A percentile compares a stretch with the other conserved stretches of the same genome.
Evolutionary conservation across 2,888 invertebrate species (phyloP).

Genomic region (Spodoptera exigua): DNA sequence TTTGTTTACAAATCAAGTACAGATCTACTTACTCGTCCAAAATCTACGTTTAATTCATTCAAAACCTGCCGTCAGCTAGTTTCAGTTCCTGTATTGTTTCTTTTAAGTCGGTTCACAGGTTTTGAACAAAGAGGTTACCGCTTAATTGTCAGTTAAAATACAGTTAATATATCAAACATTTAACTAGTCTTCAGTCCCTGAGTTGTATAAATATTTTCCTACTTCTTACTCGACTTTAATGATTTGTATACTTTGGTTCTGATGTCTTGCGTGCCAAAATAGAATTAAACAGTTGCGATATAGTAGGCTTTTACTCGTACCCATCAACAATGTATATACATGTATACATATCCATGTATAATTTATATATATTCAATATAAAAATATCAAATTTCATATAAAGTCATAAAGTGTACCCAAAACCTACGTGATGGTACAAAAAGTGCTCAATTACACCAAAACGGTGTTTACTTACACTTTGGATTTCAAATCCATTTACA

Average conservation of each 20-base stretch:
- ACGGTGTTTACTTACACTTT: slow-evolving; percentile 81
- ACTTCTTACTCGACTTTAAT: slow-evolving; percentile 88
- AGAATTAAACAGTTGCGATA: slow-evolving; percentile 89
- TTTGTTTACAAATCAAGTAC: slow-evolving; percentile 69
- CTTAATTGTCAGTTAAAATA: slow-evolving; percentile 87
- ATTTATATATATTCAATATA: slow-evolving; percentile 89
- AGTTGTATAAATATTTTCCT: slow-evolving; percentile 89
- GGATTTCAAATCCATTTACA: slow-evolving; percentile 85
- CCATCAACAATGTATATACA: slow-evolving; percentile 89
- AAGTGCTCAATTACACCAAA: slow-evolving; percentile 84
- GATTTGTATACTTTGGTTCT: slow-evolving; percentile 90
- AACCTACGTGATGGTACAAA: slow-evolving; percentile 89
- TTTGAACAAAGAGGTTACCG: slow-evolving; percentile 86
- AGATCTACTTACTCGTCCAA: slow-evolving; percentile 79
- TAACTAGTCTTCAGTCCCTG: slow-evolving; percentile 89
- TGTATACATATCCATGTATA: slow-evolving; percentile 89
- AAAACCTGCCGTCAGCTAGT: slow-evolving; percentile 86
- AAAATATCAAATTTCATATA: slow-evolving; percentile 89
- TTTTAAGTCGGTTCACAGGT: slow-evolving; percentile 84
- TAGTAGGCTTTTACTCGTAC: slow-evolving; percentile 87
- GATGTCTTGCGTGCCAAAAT: slow-evolving; percentile 89
- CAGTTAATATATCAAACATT: slow-evolving; percentile 89
- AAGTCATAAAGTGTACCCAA: slow-evolving; percentile 90
- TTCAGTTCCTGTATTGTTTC: slow-evolving; percentile 83
- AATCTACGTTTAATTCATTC: slow-evolving; percentile 86